phyloP scores from a whole-genome alignment of 2,797 vertebrate species.

The Cuculus canorus region DNA sequence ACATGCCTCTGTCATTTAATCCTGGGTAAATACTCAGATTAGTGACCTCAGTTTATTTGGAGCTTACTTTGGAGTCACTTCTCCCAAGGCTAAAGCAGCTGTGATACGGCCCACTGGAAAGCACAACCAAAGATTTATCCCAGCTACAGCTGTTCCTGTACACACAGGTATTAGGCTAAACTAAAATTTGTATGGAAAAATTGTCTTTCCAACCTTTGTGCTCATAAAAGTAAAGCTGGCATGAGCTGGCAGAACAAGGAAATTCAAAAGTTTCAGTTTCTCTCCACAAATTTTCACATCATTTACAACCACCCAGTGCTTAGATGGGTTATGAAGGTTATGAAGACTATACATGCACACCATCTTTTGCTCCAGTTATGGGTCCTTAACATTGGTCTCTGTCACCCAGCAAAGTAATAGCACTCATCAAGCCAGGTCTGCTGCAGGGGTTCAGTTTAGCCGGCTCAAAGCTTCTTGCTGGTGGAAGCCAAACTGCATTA shows the following conservation, averaged over 20 bases:
- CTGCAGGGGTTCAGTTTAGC: background rate
- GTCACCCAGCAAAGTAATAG: background rate
- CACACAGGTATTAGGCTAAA: background rate
- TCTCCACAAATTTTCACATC: background rate
- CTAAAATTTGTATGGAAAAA: background rate
- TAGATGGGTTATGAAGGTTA: background rate
- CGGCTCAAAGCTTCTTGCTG: fast-evolving
- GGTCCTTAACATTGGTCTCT: background rate
- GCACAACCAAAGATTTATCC: background rate
- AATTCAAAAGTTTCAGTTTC: background rate
- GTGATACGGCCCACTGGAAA: background rate
- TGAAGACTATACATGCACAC: background rate
- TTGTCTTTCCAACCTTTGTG: background rate
- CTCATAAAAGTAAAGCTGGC: background rate
- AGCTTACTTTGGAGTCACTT: background rate
- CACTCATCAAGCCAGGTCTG: background rate
- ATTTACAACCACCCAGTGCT: background rate
- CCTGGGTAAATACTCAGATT: slow-evolving; percentile 36
- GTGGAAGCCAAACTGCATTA: background rate
- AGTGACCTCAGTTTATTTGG: background rate
- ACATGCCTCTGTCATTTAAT: slow-evolving; percentile 55
- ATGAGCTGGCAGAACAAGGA: background rate
- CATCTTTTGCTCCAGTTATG: background rate
- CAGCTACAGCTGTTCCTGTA: background rate
- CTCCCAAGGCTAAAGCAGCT: slow-evolving; percentile 4